phyloP scores from a whole-genome alignment of 2,888 invertebrate genomes.

The Thecocarcelia acutangulata region DNA sequence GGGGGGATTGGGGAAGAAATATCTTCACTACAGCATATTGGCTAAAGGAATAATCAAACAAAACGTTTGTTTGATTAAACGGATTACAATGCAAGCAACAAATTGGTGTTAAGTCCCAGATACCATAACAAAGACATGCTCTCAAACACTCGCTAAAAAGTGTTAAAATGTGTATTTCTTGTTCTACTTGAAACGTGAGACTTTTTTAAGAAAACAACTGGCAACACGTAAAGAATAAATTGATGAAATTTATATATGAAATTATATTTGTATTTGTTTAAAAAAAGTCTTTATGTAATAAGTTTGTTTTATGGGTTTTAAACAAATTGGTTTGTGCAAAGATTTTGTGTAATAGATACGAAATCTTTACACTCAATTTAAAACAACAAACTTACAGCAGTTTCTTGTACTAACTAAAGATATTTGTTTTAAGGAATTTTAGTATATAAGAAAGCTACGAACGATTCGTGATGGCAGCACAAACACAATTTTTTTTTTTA shows the following conservation, averaged over 20 bases:
- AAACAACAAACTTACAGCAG: too few relatives aligned
- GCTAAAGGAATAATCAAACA: constrained; percentile 57
- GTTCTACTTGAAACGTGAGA: constrained; percentile 48
- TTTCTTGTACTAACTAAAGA: too few relatives aligned
- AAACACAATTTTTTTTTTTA: too few relatives aligned
- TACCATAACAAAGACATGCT: constrained; percentile 1
- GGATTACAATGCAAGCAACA: constrained; percentile 67
- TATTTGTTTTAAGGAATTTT: too few relatives aligned
- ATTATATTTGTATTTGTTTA: not conserved
- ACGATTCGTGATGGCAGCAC: too few relatives aligned
- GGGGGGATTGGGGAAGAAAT: not conserved
- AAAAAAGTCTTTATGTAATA: constrained; percentile 19
- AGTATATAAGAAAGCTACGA: too few relatives aligned
- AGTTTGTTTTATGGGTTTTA: not conserved
- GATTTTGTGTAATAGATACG: too few relatives aligned
- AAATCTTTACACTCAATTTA: too few relatives aligned
- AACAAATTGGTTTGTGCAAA: constrained; percentile 29
- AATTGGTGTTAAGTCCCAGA: constrained; percentile 66
- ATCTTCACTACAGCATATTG: not conserved
- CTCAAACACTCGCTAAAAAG: not conserved
- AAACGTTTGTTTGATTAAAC: constrained; percentile 65
- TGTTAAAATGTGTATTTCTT: constrained; percentile 28
- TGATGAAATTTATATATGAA: constrained; percentile 38
- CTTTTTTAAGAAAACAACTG: constrained; percentile 40
- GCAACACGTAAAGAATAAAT: constrained; percentile 45